Base-by-base conservation (phyloP, 2,113 vertebrate species). In the Heptranchias perlo region DNA sequence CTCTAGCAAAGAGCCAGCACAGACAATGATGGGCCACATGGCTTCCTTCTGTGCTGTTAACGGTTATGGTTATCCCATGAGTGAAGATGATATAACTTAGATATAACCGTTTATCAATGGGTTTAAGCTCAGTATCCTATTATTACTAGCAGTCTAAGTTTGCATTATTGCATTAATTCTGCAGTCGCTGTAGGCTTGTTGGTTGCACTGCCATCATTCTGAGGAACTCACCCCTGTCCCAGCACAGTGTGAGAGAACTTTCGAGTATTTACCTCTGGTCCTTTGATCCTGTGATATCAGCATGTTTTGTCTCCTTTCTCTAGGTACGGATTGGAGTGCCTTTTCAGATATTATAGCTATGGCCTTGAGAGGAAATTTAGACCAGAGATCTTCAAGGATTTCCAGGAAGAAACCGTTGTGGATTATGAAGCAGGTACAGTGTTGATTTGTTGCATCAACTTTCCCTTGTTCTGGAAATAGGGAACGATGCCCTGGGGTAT, bases 321-420 rank as follows among this genome's bases (percentile, higher is more conserved):
- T 97, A 99, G 99, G 98, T 99, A 99, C 82, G 99, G 99, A 96
- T 97, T 99, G 97, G 99, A 99, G 98, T 99, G 99, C 98, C 98
- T 99, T 98, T 99, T 99, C 98, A 98, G 99, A 98, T 99, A 99
- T 97, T 99, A 99, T 97, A 99, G 99, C 97, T 99, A 99, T 0
- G 99, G 99, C 49, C 98, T 99, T 96, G 99, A 99, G 97, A 99
- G 98, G 97, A 99, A 99, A 96, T 99, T 99, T 98, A 98, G 99
- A 97, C 98, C 98, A 0, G 99, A 99, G 96, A 99, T 99, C 96
- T 99, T 99, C 97, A 99, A 98, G 96, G 99, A 99, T 97, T 99
- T 99, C 96, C 99, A 99, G 98, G 99, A 99, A 96, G 99, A 99
- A 97, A 99, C 99, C 58, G 96, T 98, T 84, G 99, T 98, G 97